Percentiles rank a stretch among this genome's conserved stretches.
Evolutionary conservation across 2,113 vertebrate genomes (phyloP).

Genomic region (Thunnus thynnus): DNA sequence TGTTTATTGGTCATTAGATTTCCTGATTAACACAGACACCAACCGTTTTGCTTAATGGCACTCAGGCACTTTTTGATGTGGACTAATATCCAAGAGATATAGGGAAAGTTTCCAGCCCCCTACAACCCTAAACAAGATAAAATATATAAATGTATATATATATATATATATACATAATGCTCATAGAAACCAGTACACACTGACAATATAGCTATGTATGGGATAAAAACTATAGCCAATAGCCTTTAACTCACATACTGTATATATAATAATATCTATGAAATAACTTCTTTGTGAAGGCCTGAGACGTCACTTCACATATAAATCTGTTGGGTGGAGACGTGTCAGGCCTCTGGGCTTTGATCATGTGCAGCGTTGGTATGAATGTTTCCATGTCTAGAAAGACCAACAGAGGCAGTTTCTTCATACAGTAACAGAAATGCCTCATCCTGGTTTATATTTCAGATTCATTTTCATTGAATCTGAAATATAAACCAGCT

Average conservation of each 20-base stretch:
- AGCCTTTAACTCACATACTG: too few relatives aligned
- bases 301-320: not conserved
- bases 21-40: not conserved
- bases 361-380: conserved; percentile 54
- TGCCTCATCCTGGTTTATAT: conserved; percentile 7
- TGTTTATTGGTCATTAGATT: not conserved
- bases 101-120: too few relatives aligned
- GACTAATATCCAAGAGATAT: not conserved
- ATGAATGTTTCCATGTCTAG: conserved; percentile 40
- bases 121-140: not conserved
- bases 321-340: conserved; percentile 5
- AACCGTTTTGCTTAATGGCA: too few relatives aligned
- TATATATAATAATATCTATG: too few relatives aligned
- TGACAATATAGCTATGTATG: not conserved
- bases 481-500: too few relatives aligned
- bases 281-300: not conserved
- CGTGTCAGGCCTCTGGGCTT: conserved; percentile 24
- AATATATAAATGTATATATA: not conserved
- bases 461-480: conserved; percentile 1
- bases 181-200: not conserved
- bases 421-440: not conserved
- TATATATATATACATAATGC: too few relatives aligned
- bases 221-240: too few relatives aligned
- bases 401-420: conserved; percentile 11
- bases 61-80: not conserved